phyloP scores from a whole-genome alignment of 2,797 vertebrate species.

The Pseudotriccus pelzelni region DNA sequence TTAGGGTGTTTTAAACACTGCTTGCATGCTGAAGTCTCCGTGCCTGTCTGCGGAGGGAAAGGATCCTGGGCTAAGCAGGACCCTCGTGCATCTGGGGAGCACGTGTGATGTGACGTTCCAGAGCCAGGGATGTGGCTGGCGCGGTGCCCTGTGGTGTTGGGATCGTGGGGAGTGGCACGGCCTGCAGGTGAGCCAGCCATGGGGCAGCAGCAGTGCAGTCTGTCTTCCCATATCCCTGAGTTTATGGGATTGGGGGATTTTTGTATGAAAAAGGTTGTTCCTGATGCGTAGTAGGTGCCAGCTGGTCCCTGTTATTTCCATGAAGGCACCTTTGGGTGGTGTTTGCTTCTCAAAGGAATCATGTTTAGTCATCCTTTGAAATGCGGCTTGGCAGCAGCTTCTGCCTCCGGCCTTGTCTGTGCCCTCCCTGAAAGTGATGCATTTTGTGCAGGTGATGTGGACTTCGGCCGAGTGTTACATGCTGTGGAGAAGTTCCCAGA shows the following conservation, averaged over 20 bases:
- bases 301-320: not conserved
- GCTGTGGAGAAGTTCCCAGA: not conserved
- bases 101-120: not conserved
- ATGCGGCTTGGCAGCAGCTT: fast-evolving
- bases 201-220: not conserved
- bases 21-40: slow-evolving; percentile 49
- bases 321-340: not conserved
- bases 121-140: not conserved
- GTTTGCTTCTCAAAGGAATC: not conserved
- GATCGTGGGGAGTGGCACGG: not conserved
- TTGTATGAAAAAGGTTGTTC: not conserved
- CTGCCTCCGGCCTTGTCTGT: not conserved
- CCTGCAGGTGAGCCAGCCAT: fast-evolving
- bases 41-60: slow-evolving; percentile 32
- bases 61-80: not conserved
- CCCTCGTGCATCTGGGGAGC: not conserved
- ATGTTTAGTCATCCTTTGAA: not conserved
- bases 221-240: not conserved
- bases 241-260: not conserved
- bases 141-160: not conserved
- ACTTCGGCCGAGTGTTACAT: not conserved
- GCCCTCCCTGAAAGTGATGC: not conserved
- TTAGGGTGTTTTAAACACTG: slow-evolving; percentile 73
- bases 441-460: not conserved
- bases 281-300: not conserved